Percentiles rank a stretch among this genome's conserved stretches.
phyloP scores from a whole-genome alignment of 1,140 invertebrate species.

The Pygmarrhopalites habei region DNA sequence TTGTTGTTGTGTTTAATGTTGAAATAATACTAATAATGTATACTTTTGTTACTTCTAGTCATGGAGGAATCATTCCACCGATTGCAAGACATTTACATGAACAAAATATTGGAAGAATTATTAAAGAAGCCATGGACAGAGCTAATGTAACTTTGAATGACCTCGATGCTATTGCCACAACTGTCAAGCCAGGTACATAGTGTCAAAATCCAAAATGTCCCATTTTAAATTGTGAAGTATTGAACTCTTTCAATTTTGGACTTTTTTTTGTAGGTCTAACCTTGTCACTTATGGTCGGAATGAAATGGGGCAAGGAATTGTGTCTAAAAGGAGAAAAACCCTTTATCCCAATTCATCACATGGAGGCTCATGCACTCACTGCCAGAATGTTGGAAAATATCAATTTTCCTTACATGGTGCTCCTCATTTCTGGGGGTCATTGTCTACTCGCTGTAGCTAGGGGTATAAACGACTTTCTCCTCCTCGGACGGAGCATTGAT shows the following conservation, averaged over 20 bases:
- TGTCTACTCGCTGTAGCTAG: conserved; percentile 72
- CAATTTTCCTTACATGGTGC: conserved; percentile 74
- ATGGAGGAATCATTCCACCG: conserved; percentile 85
- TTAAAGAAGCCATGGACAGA: conserved; percentile 57
- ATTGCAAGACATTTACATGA: conserved; percentile 73
- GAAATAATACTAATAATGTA: background rate
- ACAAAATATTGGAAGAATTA: conserved; percentile 66
- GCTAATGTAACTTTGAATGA: conserved; percentile 62
- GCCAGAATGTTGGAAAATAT: conserved; percentile 66
- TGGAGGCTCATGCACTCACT: conserved; percentile 96
- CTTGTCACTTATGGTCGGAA: conserved; percentile 70
- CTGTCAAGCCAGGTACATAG: conserved; percentile 80
- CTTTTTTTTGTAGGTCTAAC: conserved; percentile 53
- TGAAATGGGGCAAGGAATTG: conserved; percentile 75
- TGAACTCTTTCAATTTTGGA: too few species aligned
- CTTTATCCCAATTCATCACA: conserved; percentile 93
- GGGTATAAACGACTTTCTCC: conserved; percentile 64
- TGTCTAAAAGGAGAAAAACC: conserved; percentile 64
- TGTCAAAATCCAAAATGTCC: too few species aligned
- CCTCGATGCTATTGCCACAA: conserved; percentile 84
- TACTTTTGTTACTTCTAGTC: conserved; percentile 48
- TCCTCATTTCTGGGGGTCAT: conserved; percentile 89
- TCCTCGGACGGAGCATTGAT: conserved; percentile 71
- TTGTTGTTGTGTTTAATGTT: background rate
- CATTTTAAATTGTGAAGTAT: too few species aligned